A percentile compares a stretch with the other conserved stretches of the same genome.
Evolutionary conservation across 2,797 vertebrate genomes (phyloP).

Genomic region (Diplodus sargus): DNA sequence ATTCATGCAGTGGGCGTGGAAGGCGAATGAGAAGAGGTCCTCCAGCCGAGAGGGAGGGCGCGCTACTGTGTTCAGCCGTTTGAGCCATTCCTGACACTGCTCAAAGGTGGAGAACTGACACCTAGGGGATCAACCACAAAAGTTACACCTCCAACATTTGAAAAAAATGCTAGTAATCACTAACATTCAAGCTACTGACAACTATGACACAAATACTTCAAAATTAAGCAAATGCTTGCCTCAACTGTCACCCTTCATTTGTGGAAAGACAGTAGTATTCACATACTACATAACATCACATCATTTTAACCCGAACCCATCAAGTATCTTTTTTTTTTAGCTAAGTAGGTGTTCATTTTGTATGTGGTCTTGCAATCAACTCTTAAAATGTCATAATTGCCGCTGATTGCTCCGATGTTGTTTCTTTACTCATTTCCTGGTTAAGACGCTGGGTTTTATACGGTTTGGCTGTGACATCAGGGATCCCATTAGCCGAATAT

Average conservation of each 20-base stretch:
- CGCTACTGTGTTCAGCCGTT: constrained; percentile 88
- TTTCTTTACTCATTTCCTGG: background rate
- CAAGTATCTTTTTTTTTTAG: background rate
- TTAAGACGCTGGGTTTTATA: background rate
- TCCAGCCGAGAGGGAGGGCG: constrained; percentile 93
- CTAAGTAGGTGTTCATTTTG: background rate
- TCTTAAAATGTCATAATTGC: background rate
- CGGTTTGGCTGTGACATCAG: too few relatives aligned
- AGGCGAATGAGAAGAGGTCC: constrained; percentile 97
- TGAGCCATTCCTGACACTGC: constrained; percentile 98
- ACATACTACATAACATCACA: background rate
- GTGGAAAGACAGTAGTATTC: background rate
- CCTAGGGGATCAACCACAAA: constrained; percentile 78
- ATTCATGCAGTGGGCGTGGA: constrained; percentile 97
- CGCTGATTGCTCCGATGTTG: too few relatives aligned
- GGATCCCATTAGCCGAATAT: too few relatives aligned
- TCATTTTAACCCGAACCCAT: too few relatives aligned
- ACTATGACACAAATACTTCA: background rate
- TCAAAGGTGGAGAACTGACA: constrained; percentile 97
- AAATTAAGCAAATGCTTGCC: background rate
- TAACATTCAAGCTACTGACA: background rate
- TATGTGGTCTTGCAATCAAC: background rate
- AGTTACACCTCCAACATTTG: background rate
- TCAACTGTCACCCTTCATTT: background rate
- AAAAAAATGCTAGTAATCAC: too few relatives aligned